phyloP scores from a whole-genome alignment of 2,797 vertebrate genomes.

The Lateolabrax maculatus region DNA sequence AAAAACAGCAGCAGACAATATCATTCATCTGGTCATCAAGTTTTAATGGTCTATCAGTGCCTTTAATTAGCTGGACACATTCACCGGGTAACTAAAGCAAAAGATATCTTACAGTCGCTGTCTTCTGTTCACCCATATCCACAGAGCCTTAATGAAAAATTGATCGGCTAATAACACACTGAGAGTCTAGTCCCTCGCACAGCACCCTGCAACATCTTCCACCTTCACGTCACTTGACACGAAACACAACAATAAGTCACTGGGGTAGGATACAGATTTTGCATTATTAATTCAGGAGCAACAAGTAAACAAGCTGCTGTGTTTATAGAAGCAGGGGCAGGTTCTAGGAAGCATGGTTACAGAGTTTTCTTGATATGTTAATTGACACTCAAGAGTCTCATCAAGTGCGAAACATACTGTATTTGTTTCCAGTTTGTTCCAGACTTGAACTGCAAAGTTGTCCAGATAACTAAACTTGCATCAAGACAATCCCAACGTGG shows the following conservation, averaged over 20 bases:
- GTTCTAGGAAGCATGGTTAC: constrained; percentile 14
- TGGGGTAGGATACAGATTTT: constrained; percentile 58
- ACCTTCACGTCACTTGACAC: constrained; percentile 57
- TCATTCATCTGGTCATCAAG: constrained; percentile 60
- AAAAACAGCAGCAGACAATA: constrained; percentile 59
- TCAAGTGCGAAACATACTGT: too few species aligned
- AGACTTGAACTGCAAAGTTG: too few species aligned
- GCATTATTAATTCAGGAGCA: constrained; percentile 70
- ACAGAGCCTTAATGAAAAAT: constrained; percentile 64
- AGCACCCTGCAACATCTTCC: constrained; percentile 35
- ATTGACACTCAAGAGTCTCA: background rate
- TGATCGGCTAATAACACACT: constrained; percentile 60
- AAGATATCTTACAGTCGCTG: constrained; percentile 17
- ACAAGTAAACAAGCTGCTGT: constrained; percentile 61
- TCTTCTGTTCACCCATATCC: constrained; percentile 31
- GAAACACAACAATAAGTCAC: constrained; percentile 42
- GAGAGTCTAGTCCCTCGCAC: constrained; percentile 40
- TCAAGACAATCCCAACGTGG: background rate
- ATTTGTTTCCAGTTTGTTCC: too few species aligned
- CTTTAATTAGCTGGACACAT: constrained; percentile 66
- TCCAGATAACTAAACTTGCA: background rate
- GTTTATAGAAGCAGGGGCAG: constrained; percentile 23
- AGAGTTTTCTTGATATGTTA: background rate
- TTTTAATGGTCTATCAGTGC: constrained; percentile 61
- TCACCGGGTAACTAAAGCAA: constrained; percentile 53